Base-by-base conservation (phyloP, 2,113 vertebrate species). In the Lycaon pictus region DNA sequence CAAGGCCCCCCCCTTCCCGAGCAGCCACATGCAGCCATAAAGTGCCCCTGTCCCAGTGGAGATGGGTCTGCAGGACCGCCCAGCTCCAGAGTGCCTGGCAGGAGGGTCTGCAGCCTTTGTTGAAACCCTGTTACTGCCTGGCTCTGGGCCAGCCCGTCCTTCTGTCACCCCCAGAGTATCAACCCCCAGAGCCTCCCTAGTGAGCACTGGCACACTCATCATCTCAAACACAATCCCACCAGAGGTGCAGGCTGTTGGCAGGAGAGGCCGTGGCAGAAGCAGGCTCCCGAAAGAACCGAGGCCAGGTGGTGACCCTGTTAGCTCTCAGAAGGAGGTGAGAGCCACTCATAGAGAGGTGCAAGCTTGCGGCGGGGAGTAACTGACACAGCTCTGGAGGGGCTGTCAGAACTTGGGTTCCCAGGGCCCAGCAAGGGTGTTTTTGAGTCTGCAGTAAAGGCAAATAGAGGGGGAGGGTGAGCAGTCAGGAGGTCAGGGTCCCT, bases 131-230 rank as follows among this genome's bases (percentile, higher is more conserved):
- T 19, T 32, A 55, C 62, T 1, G 0, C 89, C 7, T 35, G 16
- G 63, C 53, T 17, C 27, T 25, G 1, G 25, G 35, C n/a, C 53
- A 22, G 51, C 25, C 25, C 69, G 6, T 43, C 17, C 60, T 1
- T 23, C 51, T 25, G 7, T 23, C 5, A 3, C 23, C 62, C 53
- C 15, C 11, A 43, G 11, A 0, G 43, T 3, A 29, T n/a, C 11
- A 1, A 11, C n/a, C 58, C 29, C 58, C 23, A n/a, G 10, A 35
- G 43, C 32, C 43, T 48, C 58, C 58, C 88, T 19, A 15, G 4
- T 58, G 3, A 19, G 29, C 1, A 1, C 11, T 56, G 8, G 2
- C 29, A 4, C 13, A 2, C 13, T 51, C 27, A 5, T 1, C 56
- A 3, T 23, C 71, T 51, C 71, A 19, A 12, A n/a, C 65, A 9